A percentile compares a stretch with the other conserved stretches of the same genome.
Conservation (phyloP, 2,113 vertebrate genomes). For the Odontesthes bonariensis region DNA sequence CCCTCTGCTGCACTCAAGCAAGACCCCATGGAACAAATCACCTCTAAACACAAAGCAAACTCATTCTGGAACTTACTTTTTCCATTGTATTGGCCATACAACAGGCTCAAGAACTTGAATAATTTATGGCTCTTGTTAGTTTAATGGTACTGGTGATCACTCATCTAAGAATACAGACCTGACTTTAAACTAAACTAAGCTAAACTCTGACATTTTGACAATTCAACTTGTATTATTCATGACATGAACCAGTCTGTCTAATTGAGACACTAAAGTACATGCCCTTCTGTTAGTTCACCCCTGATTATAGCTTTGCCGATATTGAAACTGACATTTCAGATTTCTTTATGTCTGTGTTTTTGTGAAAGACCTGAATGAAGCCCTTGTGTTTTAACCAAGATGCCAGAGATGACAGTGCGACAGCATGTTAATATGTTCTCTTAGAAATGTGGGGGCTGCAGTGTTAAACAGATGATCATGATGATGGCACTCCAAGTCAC, state of each 20-base stretch:
- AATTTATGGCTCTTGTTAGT: not conserved
- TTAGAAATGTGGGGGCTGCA: constrained; percentile 28
- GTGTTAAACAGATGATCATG: constrained; percentile 53
- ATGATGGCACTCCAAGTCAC: constrained; percentile 58
- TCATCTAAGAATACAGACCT: not conserved
- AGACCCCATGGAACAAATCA: not conserved
- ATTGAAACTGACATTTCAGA: constrained; percentile 65
- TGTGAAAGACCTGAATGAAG: constrained; percentile 57
- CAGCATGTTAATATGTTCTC: constrained; percentile 59
- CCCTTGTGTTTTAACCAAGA: constrained; percentile 64
- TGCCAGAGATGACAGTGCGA: constrained; percentile 42
- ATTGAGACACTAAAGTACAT: constrained; percentile 22
- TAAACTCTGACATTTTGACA: not conserved
- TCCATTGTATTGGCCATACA: not conserved
- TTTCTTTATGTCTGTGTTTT: constrained; percentile 43
- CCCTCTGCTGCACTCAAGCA: not conserved
- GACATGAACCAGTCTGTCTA: constrained; percentile 11
- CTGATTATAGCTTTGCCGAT: constrained; percentile 57
- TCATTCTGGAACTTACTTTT: not conserved
- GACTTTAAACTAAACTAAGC: not conserved
- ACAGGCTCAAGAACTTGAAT: constrained; percentile 6
- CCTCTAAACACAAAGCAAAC: not conserved
- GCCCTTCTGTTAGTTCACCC: constrained; percentile 32
- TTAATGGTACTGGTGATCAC: not conserved
- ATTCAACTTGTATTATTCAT: not conserved